A percentile compares a stretch with the other conserved stretches of the same genome.
phyloP scores from a whole-genome alignment of 1,140 invertebrate species.

The Orchesella cincta region DNA sequence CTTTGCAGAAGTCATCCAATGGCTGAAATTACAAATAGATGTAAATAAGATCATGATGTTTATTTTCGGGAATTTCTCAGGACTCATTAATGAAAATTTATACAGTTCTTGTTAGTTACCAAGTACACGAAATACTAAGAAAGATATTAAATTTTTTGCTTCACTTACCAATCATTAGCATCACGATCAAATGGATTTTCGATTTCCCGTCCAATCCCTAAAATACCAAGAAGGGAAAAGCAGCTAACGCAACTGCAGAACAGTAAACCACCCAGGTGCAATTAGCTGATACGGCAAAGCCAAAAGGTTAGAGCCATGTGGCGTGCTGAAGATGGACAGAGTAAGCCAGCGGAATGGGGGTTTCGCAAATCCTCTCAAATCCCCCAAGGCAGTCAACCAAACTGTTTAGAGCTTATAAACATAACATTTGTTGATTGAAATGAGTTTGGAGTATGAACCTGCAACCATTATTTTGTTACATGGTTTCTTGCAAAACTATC shows the following conservation, averaged over 20 bases:
- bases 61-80: too few species aligned
- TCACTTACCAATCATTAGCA: constrained; percentile 39
- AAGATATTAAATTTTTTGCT: too few species aligned
- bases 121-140: too few species aligned
- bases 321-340: constrained; percentile 39
- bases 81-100: too few species aligned
- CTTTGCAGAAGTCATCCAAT: constrained; percentile 20
- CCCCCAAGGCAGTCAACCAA: constrained; percentile 37
- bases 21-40: constrained; percentile 4
- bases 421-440: too few species aligned
- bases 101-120: too few species aligned
- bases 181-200: constrained; percentile 43
- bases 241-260: constrained; percentile 16
- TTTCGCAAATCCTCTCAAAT: constrained; percentile 37
- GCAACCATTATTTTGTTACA: too few species aligned
- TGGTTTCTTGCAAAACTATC: too few species aligned
- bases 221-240: constrained; percentile 34
- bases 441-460: too few species aligned
- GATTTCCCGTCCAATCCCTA: constrained; percentile 33
- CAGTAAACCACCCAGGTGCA: constrained; percentile 15
- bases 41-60: too few species aligned
- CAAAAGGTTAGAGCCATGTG: constrained; percentile 30
- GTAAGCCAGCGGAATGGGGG: constrained; percentile 40
- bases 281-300: constrained; percentile 37
- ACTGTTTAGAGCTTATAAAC: constrained; percentile 23